These are phyloP conservation scores for Heterotis niloticus DNA, from an alignment of 2,113 vertebrate genomes.

Conservation along the genomic window DNA sequence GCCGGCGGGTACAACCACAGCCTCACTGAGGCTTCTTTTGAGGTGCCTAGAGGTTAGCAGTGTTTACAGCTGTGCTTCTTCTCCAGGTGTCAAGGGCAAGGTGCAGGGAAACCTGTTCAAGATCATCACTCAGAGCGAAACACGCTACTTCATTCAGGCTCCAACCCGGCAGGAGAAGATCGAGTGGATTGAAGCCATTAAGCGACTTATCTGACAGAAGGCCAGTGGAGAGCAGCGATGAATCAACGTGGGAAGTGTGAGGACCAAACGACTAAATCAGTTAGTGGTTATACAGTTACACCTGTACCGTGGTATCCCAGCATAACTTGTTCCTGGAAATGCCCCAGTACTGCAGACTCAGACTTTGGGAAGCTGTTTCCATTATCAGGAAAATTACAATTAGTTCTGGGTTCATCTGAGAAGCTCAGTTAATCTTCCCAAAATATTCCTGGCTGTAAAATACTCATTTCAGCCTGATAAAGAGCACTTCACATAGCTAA, in stretches of 20 bases:
- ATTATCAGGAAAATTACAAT: no score
- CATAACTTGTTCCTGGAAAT: not conserved
- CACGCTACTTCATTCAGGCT: constrained; percentile 88
- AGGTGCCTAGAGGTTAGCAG: not conserved
- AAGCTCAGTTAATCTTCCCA: no score
- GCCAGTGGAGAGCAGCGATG: not conserved
- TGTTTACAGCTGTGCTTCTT: constrained; percentile 14
- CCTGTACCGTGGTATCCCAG: no score
- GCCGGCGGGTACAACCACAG: not conserved
- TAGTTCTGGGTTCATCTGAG: no score
- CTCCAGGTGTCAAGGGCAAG: constrained; percentile 86
- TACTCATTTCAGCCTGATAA: no score
- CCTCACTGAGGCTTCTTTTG: not conserved
- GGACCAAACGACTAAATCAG: not conserved
- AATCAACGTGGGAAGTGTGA: not conserved
- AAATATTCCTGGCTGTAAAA: no score
- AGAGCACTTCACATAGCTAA: no score
- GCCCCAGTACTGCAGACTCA: no score
- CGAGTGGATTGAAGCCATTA: constrained; percentile 88
- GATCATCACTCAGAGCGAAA: constrained; percentile 87
- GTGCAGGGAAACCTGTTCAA: constrained; percentile 94
- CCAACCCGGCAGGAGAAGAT: constrained; percentile 78
- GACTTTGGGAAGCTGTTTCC: not conserved
- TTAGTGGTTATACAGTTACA: not conserved
- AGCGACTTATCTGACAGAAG: constrained; percentile 60